Conservation (phyloP, 23 tunicate genomes). For the Diplosoma virens region DNA sequence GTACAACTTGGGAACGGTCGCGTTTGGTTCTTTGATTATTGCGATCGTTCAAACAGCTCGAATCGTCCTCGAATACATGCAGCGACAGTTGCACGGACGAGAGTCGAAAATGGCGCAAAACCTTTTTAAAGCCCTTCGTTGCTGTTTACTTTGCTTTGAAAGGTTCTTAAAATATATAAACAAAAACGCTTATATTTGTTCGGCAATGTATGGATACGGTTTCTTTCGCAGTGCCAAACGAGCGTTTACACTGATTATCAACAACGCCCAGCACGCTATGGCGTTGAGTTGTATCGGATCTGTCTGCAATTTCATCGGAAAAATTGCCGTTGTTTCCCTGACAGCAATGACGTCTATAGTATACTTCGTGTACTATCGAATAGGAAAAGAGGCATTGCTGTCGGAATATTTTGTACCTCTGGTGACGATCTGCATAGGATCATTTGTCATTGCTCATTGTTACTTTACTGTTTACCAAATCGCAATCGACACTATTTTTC, state of each 20-base stretch:
- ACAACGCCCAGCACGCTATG: constrained; percentile 65
- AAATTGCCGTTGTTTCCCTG: constrained; percentile 34
- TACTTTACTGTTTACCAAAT: constrained; percentile 63
- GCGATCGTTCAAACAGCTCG: constrained; percentile 62
- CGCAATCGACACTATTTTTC: constrained; percentile 81
- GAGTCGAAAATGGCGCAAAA: constrained; percentile 44
- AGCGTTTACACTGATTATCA: constrained; percentile 54
- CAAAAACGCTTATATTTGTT: constrained; percentile 83
- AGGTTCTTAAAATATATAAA: constrained; percentile 67
- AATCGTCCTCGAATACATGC: constrained; percentile 43
- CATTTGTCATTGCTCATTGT: constrained; percentile 54
- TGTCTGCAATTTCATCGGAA: constrained; percentile 68
- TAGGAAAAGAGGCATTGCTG: constrained; percentile 17
- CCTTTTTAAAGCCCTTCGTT: constrained; percentile 44
- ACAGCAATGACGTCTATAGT: constrained; percentile 18
- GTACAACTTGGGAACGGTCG: constrained; percentile 67
- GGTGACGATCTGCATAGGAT: constrained; percentile 40
- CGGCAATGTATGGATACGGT: constrained; percentile 81
- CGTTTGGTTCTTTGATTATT: constrained; percentile 74
- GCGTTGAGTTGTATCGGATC: constrained; percentile 69
- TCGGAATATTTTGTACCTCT: constrained; percentile 40
- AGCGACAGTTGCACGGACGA: constrained; percentile 45
- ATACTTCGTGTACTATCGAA: constrained; percentile 28
- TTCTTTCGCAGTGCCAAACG: constrained; percentile 61
- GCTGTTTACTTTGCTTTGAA: constrained; percentile 72